A percentile compares a stretch with the other conserved stretches of the same genome.
Evolutionary conservation across 2,113 vertebrate species (phyloP).

Genomic region (Dissostichus mawsoni): DNA sequence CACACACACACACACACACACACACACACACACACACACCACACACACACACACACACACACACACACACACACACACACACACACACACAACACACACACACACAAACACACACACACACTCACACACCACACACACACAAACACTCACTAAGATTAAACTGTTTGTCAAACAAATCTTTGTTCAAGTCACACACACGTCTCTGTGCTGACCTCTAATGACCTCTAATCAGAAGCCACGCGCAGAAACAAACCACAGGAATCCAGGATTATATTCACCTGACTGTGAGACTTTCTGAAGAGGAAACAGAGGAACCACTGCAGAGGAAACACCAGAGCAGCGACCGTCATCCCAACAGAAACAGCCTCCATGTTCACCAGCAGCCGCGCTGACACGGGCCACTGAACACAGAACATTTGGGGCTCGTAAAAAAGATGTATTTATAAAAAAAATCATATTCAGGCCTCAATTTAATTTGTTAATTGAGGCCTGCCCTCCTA

Average conservation of each 20-base stretch:
- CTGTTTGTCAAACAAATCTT: slow-evolving; percentile 9
- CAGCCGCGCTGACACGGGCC: slow-evolving; percentile 74
- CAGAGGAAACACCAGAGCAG: slow-evolving; percentile 81
- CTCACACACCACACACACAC: too few species aligned
- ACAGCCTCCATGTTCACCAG: slow-evolving; percentile 75
- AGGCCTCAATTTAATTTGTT: too few species aligned
- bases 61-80: too few species aligned
- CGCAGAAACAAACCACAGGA: too few species aligned
- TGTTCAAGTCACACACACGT: background rate
- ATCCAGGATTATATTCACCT: slow-evolving; percentile 48
- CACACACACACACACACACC: too few species aligned
- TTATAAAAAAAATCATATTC: too few species aligned
- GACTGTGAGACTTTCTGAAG: slow-evolving; percentile 78
- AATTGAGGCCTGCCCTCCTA: slow-evolving; percentile 35
- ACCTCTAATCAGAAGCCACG: too few species aligned
- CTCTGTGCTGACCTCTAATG: slow-evolving; percentile 11
- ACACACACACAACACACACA: too few species aligned
- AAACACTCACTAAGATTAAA: slow-evolving; percentile 8
- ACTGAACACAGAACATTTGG: slow-evolving; percentile 24
- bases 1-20: too few species aligned
- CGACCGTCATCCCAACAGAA: slow-evolving; percentile 79
- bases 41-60: too few species aligned
- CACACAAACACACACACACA: too few species aligned
- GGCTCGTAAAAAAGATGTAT: too few species aligned
- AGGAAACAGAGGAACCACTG: slow-evolving; percentile 84